A percentile compares a stretch with the other conserved stretches of the same genome.
These are phyloP conservation scores for Eira barbara DNA, from an alignment of 2,113 vertebrate genomes.

Conservation along the genomic window DNA sequence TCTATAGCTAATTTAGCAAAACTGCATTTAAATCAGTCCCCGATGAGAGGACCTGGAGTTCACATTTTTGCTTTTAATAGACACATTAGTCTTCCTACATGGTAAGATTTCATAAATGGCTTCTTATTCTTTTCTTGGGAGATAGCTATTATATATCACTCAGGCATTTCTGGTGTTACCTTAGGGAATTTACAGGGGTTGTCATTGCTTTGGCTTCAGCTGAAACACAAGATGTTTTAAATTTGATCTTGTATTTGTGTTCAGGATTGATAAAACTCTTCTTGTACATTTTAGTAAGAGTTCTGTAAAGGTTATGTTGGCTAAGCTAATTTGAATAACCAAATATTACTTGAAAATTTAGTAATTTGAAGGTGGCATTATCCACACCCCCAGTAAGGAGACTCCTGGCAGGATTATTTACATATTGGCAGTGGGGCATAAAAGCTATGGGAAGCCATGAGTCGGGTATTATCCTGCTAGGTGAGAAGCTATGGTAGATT, in stretches of 20 bases:
- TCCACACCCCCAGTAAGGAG: background rate
- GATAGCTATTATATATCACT: slow-evolving; percentile 77
- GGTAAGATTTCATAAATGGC: slow-evolving; percentile 78
- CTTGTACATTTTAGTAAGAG: slow-evolving; percentile 41
- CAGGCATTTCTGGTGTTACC: slow-evolving; percentile 70
- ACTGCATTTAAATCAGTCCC: slow-evolving; percentile 82
- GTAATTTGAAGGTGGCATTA: background rate
- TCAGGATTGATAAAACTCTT: slow-evolving; percentile 44
- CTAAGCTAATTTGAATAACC: slow-evolving; percentile 58
- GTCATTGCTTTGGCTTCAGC: slow-evolving; percentile 52
- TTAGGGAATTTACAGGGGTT: slow-evolving; percentile 74
- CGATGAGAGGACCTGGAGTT: slow-evolving; percentile 80
- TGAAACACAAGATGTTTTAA: slow-evolving; percentile 64
- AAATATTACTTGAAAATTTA: slow-evolving; percentile 50
- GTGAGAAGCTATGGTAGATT: background rate
- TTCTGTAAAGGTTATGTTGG: slow-evolving; percentile 38
- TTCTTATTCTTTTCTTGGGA: slow-evolving; percentile 71
- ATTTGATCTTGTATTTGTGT: slow-evolving; percentile 61
- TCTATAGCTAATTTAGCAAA: slow-evolving; percentile 81
- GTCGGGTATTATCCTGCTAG: background rate
- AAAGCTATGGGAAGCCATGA: background rate
- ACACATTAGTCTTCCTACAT: slow-evolving; percentile 81
- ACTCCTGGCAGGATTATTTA: background rate
- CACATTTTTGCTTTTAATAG: slow-evolving; percentile 83
- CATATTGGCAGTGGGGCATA: background rate